Conservation (phyloP, 2,113 vertebrate species). For the Alaudala cheleensis region DNA sequence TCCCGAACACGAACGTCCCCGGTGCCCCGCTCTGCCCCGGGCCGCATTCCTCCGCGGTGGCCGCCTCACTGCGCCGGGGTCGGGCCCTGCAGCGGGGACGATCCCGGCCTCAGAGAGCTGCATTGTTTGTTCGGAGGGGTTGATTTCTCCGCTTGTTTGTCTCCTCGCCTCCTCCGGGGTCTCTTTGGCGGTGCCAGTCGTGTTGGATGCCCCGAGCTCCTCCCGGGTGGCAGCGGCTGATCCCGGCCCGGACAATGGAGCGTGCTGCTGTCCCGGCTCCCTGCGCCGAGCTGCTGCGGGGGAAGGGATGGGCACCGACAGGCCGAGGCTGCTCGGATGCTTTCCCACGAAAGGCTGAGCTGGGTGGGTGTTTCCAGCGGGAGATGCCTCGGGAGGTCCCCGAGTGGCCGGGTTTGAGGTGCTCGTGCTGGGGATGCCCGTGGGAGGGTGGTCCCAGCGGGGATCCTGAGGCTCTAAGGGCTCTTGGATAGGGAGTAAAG, state of each 20-base stretch:
- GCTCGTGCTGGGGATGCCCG: not conserved
- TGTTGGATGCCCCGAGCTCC: not conserved
- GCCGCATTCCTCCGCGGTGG: not conserved
- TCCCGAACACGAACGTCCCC: not conserved
- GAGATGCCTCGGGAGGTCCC: not conserved
- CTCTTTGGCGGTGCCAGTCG: not conserved
- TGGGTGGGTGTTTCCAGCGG: not conserved
- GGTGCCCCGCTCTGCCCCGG: fast-evolving
- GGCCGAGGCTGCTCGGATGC: not conserved
- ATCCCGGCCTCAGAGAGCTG: not conserved
- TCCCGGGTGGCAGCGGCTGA: not conserved
- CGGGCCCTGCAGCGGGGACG: not conserved
- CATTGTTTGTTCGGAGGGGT: not conserved
- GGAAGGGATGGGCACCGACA: not conserved
- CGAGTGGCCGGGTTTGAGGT: fast-evolving
- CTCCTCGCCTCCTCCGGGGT: not conserved
- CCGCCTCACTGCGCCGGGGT: not conserved
- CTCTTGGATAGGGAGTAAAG: not conserved
- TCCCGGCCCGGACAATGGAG: not conserved
- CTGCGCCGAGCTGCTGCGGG: not conserved
- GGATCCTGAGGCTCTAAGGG: fast-evolving
- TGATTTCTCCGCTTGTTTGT: not conserved
- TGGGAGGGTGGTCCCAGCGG: not conserved
- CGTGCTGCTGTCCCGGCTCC: not conserved
- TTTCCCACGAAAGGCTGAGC: not conserved